Evolutionary conservation across 1,140 invertebrate species (phyloP).

Genomic region (Stegodyphus mimosarum): DNA sequence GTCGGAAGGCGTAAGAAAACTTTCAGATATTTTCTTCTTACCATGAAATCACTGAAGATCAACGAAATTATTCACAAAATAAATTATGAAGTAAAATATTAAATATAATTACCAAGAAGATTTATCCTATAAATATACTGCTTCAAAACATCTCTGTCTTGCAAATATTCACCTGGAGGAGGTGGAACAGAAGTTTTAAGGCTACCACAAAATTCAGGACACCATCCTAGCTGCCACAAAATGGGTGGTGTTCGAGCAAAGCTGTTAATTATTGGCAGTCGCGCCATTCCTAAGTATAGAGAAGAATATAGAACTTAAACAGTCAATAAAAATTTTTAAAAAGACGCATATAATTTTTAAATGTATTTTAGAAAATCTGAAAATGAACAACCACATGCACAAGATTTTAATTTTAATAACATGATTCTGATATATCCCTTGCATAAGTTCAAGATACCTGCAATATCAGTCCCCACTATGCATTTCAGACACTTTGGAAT

Average conservation of each 20-base stretch:
- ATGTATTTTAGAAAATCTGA: too few relatives aligned
- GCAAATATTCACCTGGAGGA: constrained; percentile 75
- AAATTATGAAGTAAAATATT: not conserved
- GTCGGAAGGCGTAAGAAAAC: too few relatives aligned
- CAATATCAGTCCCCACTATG: too few relatives aligned
- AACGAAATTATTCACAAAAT: not conserved
- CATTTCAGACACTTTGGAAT: too few relatives aligned
- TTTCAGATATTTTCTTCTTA: too few relatives aligned
- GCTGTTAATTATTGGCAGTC: constrained; percentile 75
- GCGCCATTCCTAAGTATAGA: constrained; percentile 69
- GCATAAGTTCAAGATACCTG: too few relatives aligned
- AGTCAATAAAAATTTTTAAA: too few relatives aligned
- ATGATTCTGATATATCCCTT: too few relatives aligned
- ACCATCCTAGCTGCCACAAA: constrained; percentile 77
- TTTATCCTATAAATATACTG: constrained; percentile 70
- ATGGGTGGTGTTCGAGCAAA: constrained; percentile 76
- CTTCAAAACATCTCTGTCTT: constrained; percentile 81
- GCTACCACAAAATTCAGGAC: constrained; percentile 69
- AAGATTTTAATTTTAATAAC: too few relatives aligned
- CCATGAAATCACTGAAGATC: not conserved
- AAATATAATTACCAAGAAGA: constrained; percentile 56
- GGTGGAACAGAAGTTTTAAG: constrained; percentile 74
- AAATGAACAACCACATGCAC: too few relatives aligned
- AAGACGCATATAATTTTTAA: too few relatives aligned
- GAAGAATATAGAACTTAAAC: not conserved